Conservation (phyloP, 2,888 invertebrate species). For the Diogma glabrata region DNA sequence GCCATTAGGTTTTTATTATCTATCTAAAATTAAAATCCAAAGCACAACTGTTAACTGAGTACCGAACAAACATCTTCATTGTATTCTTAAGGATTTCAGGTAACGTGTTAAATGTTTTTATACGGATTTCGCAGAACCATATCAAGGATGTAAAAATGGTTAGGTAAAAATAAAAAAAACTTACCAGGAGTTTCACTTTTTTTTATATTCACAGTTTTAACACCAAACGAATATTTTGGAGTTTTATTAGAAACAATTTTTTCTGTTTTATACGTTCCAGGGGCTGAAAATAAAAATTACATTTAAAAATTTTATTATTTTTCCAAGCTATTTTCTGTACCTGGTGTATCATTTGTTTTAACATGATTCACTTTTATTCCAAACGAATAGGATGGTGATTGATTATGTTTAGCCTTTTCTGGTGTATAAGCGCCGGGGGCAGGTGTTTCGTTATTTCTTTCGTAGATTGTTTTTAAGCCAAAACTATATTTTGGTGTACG, state of each 20-base stretch:
- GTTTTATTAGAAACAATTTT: conserved; percentile 44
- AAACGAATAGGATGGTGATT: conserved; percentile 38
- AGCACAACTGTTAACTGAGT: no score
- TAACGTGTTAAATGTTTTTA: no score
- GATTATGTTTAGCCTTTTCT: conserved; percentile 15
- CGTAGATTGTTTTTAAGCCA: conserved; percentile 42
- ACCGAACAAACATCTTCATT: no score
- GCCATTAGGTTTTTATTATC: no score
- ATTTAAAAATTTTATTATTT: no score
- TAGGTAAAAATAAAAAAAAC: no score
- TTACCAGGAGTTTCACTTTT: conserved; percentile 43
- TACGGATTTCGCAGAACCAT: no score
- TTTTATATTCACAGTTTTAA: conserved; percentile 42
- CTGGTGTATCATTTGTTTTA: conserved; percentile 41
- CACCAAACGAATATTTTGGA: conserved; percentile 50
- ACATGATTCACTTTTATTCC: conserved; percentile 40
- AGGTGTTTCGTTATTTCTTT: conserved; percentile 41
- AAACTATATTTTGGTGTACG: conserved; percentile 50
- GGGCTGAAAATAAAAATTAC: no score
- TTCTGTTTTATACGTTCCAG: conserved; percentile 51
- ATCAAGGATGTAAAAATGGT: no score
- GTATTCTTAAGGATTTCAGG: no score
- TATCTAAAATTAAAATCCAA: no score
- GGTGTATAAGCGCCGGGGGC: conserved; percentile 19
- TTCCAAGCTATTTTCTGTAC: conserved; percentile 24